Conservation (phyloP, 2,113 vertebrate species). For the Lasiurus cinereus region DNA sequence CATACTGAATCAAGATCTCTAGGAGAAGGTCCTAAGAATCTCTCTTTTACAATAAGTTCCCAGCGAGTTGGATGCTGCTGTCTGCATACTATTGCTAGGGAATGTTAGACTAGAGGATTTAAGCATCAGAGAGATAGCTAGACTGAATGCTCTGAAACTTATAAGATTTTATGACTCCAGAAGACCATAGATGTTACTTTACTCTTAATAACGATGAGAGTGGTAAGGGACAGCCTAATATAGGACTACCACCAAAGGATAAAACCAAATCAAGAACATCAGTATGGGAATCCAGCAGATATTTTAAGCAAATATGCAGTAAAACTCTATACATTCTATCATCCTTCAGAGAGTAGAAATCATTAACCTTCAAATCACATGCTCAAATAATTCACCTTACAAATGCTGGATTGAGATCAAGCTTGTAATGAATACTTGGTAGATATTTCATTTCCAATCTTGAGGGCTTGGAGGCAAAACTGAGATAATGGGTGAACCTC, state of each 20-base stretch:
- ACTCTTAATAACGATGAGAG: background rate
- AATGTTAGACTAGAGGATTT: too few species aligned
- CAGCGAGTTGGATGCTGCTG: accelerated
- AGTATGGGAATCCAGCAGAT: background rate
- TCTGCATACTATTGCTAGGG: background rate
- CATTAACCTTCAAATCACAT: background rate
- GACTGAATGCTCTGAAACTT: background rate
- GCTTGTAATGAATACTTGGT: background rate
- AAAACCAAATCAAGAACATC: background rate
- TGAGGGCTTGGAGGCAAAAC: background rate
- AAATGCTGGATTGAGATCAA: background rate
- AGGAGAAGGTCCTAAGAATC: background rate
- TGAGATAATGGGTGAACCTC: background rate
- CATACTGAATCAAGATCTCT: background rate
- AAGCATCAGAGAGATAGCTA: background rate
- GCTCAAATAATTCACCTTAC: background rate
- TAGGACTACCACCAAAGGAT: background rate
- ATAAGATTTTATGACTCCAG: background rate
- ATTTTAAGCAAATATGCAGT: background rate
- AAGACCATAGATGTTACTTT: background rate
- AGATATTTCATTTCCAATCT: background rate
- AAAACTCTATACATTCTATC: background rate
- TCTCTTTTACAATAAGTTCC: background rate
- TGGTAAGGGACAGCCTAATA: background rate
- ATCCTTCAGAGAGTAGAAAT: background rate